A percentile compares a stretch with the other conserved stretches of the same genome.
These are phyloP conservation scores for Hycleus cichorii DNA, from an alignment of 1,140 invertebrate genomes.

Conservation along the genomic window DNA sequence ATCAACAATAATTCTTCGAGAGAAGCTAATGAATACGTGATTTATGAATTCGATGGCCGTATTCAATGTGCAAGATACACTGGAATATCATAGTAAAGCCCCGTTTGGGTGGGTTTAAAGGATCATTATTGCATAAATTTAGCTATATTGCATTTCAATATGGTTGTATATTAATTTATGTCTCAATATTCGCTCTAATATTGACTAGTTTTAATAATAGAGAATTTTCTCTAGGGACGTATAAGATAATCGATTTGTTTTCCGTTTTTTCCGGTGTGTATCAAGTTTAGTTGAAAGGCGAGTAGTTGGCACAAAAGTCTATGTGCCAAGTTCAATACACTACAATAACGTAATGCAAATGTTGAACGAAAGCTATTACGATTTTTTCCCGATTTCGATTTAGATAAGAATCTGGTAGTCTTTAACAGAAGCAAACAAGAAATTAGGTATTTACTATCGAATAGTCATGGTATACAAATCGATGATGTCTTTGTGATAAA, in stretches of 20 bases:
- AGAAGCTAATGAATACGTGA: too few relatives aligned
- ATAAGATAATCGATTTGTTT: too few relatives aligned
- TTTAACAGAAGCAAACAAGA: conserved; percentile 16
- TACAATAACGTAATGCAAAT: conserved; percentile 18
- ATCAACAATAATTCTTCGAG: too few relatives aligned
- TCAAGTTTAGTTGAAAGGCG: background rate
- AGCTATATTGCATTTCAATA: conserved; percentile 4
- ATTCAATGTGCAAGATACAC: too few relatives aligned
- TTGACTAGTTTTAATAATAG: too few relatives aligned
- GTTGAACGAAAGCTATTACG: conserved; percentile 19
- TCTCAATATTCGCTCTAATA: background rate
- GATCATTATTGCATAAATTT: conserved; percentile 14
- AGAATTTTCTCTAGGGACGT: too few relatives aligned
- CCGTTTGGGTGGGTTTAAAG: background rate
- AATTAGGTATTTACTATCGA: conserved; percentile 17
- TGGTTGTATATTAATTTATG: background rate
- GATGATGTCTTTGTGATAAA: too few relatives aligned
- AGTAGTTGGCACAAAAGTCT: conserved; percentile 1
- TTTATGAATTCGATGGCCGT: too few relatives aligned
- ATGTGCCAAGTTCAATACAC: conserved; percentile 2
- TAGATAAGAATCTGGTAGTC: conserved; percentile 16
- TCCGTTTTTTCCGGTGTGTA: background rate
- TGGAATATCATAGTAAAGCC: conserved; percentile 3
- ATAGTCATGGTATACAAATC: background rate
- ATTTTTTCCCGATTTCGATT: conserved; percentile 19